Evolutionary conservation across 1,140 invertebrate species (phyloP), one percentile per base, ranked within the genome.

Genomic region (Potamilus streckersoni): DNA sequence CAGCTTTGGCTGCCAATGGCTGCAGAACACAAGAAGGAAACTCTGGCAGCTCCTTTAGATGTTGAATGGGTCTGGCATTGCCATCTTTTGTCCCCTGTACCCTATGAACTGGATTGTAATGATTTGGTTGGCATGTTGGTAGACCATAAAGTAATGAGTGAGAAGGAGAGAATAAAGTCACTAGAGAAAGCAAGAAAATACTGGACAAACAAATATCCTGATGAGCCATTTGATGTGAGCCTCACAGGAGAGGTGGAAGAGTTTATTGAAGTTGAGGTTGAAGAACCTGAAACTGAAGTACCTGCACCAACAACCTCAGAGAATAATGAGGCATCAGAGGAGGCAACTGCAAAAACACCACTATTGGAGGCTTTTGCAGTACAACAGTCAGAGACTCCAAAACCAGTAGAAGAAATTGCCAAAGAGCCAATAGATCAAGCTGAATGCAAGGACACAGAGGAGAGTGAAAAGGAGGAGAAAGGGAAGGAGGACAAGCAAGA

Each of bases 1-100:
- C 83, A 78, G 66, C 86, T 85, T 70, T 92, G 91, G 91, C 78
- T 92, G 15, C 91, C 91, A 60, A 76, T 91, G 20, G 83, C 87
- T 69, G 84, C 89, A 6, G 84, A 87, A 69, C 70, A 86, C 56
- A 38, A 78, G 12, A 73, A 82, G 0, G 79, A 84, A 70, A 65
- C 72, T 66, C 68, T 87, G 49, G 86, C 87, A 70, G 90, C 91
- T 5, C 91, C 91, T 31, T 70, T 91, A 23, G 91, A 92, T 80
- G 87, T 92, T 20, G 90, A 91, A 71, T 92, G 91, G 91, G 81
- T 91, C 12, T 92, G 91, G 91, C 90, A 91, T 76, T 89, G 88
- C 66, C 91, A 91, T 66, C 83, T 92, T 84, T 79, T 92, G 15
- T 84, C 87, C n/a, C 91, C 91, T 55, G 69, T 83, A 13, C 71